A percentile compares a stretch with the other conserved stretches of the same genome.
Evolutionary conservation across 2,888 invertebrate genomes (phyloP).

Genomic region (Sarcophaga caerulescens): DNA sequence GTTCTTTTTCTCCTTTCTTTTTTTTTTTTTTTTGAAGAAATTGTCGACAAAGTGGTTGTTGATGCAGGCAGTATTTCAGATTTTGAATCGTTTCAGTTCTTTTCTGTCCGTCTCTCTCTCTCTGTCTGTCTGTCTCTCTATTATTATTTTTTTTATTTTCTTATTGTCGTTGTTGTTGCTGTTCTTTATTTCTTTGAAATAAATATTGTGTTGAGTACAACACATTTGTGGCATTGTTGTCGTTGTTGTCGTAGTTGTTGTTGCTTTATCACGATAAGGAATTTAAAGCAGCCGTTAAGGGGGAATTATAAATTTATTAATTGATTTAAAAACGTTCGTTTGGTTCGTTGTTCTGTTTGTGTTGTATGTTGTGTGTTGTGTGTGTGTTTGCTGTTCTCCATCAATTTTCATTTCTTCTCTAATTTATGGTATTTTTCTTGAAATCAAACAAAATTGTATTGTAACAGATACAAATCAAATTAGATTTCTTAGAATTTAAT

Average conservation of each 20-base stretch:
- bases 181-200: slow-evolving; percentile 58
- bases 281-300: slow-evolving; percentile 65
- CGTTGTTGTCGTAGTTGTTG: slow-evolving; percentile 21
- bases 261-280: slow-evolving; percentile 50
- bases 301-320: slow-evolving; percentile 56
- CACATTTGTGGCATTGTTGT: background rate
- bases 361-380: background rate
- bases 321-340: slow-evolving; percentile 50
- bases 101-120: background rate
- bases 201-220: slow-evolving; percentile 40
- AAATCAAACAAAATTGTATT: slow-evolving; percentile 25
- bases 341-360: slow-evolving; percentile 28
- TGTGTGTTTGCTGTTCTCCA: slow-evolving; percentile 11
- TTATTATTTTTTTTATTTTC: slow-evolving; percentile 19
- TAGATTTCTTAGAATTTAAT: slow-evolving; percentile 17
- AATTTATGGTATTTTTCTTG: slow-evolving; percentile 40
- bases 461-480: slow-evolving; percentile 34
- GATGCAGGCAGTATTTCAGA: slow-evolving; percentile 49
- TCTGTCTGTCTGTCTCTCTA: no score
- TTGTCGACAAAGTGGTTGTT: slow-evolving; percentile 26
- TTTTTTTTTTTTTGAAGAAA: background rate
- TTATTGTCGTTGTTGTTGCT: background rate
- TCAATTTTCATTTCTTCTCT: slow-evolving; percentile 34
- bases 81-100: slow-evolving; percentile 37
- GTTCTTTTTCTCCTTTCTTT: no score